phyloP scores from a whole-genome alignment of 2,888 invertebrate species.

The Notocelia uddmanniana region DNA sequence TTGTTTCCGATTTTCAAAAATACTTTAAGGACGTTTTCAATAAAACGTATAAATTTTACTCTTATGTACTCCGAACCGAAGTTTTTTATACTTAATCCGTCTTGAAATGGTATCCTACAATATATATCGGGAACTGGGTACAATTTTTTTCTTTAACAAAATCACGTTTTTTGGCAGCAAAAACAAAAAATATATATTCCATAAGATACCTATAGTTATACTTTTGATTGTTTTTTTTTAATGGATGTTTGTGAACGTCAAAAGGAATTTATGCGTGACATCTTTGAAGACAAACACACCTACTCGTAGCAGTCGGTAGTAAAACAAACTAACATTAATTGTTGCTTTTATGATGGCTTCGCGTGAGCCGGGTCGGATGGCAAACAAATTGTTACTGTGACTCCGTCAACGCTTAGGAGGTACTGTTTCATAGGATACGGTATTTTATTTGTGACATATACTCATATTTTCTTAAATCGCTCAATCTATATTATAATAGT shows the following conservation, averaged over 20 bases:
- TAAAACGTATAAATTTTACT: too few relatives aligned
- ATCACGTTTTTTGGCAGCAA: too few relatives aligned
- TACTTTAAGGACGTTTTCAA: too few relatives aligned
- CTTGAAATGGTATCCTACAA: too few relatives aligned
- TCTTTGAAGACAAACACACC: constrained; percentile 76
- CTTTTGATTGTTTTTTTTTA: neutral
- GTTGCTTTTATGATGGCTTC: constrained; percentile 78
- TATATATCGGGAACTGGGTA: too few relatives aligned
- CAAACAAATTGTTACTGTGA: constrained; percentile 71
- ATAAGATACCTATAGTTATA: too few relatives aligned
- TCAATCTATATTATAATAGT: too few relatives aligned
- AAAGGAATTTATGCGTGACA: constrained; percentile 47
- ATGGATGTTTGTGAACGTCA: constrained; percentile 20
- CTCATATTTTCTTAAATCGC: neutral
- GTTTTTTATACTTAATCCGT: too few relatives aligned
- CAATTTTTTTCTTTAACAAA: too few relatives aligned
- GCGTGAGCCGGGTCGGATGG: constrained; percentile 75
- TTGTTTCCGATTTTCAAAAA: constrained; percentile 45
- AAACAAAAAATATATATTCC: too few relatives aligned
- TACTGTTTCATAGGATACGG: constrained; percentile 48
- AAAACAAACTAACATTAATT: constrained; percentile 80
- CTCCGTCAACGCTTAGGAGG: constrained; percentile 48
- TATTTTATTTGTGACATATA: constrained; percentile 1
- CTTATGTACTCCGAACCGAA: too few relatives aligned
- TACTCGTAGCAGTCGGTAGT: constrained; percentile 61